Evolutionary conservation across 2,113 vertebrate genomes (phyloP).

Genomic region (Sula dactylatra): DNA sequence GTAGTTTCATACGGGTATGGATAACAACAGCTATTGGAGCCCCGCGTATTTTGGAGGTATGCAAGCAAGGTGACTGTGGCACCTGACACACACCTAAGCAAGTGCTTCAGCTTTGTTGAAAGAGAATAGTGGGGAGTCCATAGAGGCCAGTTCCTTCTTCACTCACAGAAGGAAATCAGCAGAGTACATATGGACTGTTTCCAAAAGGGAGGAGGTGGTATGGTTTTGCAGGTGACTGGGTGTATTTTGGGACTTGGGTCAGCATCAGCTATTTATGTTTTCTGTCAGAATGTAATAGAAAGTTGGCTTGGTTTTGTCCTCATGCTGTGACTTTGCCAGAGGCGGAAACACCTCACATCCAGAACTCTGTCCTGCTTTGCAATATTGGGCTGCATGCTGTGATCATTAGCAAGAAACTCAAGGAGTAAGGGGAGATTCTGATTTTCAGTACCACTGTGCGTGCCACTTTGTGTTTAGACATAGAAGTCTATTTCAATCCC

Average conservation of each 20-base stretch:
- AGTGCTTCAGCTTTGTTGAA: not conserved
- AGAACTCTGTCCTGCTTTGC: not conserved
- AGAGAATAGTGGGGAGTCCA: not conserved
- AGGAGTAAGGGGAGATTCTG: not conserved
- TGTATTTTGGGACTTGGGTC: not conserved
- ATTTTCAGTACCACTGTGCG: not conserved
- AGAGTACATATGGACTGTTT: not conserved
- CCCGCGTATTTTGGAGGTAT: not conserved
- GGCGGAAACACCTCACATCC: not conserved
- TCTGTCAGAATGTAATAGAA: not conserved
- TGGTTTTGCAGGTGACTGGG: not conserved
- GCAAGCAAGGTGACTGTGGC: not conserved
- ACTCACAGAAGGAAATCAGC: not conserved
- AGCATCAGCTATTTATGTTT: not conserved
- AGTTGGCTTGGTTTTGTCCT: not conserved
- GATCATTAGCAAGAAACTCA: not conserved
- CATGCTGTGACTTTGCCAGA: not conserved
- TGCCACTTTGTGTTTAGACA: not conserved
- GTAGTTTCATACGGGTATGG: not conserved
- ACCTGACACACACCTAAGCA: not conserved
- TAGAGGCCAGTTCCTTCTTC: not conserved
- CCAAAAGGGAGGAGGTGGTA: not conserved
- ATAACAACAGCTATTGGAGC: not conserved
- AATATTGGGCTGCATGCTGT: not conserved
- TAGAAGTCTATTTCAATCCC: not conserved